Base-by-base conservation (phyloP, 2,797 vertebrate species). In the Ficedula albicollis region DNA sequence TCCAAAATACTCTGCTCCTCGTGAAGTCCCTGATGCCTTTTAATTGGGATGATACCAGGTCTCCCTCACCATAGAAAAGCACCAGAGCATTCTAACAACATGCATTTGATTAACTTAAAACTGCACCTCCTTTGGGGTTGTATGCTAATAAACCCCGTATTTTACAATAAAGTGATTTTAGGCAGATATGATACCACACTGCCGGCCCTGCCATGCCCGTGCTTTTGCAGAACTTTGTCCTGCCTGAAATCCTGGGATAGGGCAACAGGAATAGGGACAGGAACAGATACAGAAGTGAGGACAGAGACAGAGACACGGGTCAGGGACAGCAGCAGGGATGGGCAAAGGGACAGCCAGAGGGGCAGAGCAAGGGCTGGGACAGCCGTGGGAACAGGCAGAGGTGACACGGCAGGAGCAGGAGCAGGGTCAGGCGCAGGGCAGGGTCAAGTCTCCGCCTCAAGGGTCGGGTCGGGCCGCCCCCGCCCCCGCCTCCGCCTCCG, bases 361-460 rank as follows among this genome's bases (percentile, higher is more conserved):
- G 8, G 12, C n/a, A 54, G 6, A 63, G 15, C 18, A 63, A 46
- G 23, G 7, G 55, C 22, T 25, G 2, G 4, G 6, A 14, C 0
- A 41, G 4, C 21, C 36, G 2, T 0, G 11, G 1, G 19, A 15
- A 21, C 9, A 19, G 0, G 4, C 3, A 23, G 2, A 49, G 3
- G 2, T 0, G 14, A 21, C 43, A 6, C 21, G 3, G 4, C 25
- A 1, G 4, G 11, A 14, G 17, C 21, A 3, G 38, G 38, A n/a
- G n/a, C n/a, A n/a, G 2, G 15, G 16, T 3, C 36, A 43, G 6
- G 4, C 0, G 7, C 34, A 22, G 43, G 12, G 8, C 49, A 36
- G 3, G 10, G 36, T 8, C n/a, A 5, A 32, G 5, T 12, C 49
- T 23, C 32, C 56, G 27, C 43, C 86, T 51, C 79, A 29, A 8